Evolutionary conservation across 2,113 vertebrate genomes (phyloP), one percentile per base, ranked within the genome.

Genomic region (Tetrax tetrax): DNA sequence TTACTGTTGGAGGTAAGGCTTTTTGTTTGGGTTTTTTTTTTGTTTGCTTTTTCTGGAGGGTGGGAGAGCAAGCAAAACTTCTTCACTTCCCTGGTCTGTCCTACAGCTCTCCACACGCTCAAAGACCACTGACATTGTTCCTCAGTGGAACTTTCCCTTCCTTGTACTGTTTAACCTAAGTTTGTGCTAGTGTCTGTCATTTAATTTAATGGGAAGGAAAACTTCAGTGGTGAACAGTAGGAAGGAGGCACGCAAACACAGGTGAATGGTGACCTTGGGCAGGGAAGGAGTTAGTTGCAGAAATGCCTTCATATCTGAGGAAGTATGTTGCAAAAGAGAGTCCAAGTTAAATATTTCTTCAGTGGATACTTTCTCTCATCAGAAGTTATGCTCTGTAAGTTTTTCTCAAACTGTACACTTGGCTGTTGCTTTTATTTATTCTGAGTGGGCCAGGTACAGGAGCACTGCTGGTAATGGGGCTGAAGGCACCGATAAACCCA

Each of bases 391-490:
- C n/a, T 43, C 21, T 56, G 2, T 19, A 61, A 41, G 41, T 50
- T 84, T 60, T 68, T 68, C 31, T 80, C 27, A 56, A 56, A 15
- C 38, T 20, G 9, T 47, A 9, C 11, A 3, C 23, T 57, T 69
- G 41, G 37, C 41, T 74, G 12, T 54, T 56, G 25, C 31, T 50
- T 56, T 38, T 10, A 2, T 12, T 66, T 50, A 12, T 56, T 48
- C 31, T 9, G 27, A 33, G 35, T 13, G 19, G 41, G 27, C 35
- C n/a, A 21, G 47, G n/a, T 37, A 33, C 38, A 43, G 53, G 22
- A 35, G n/a, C 25, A 11, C 7, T 17, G 5, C n/a, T 72, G 0
- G 0, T 22, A 28, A 41, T 56, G 53, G 66, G 15, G 9, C 53
- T 68, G 22, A 41, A 25, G 66, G 19, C 29, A 15, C 19, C 2